phyloP scores from a whole-genome alignment of 2,797 vertebrate genomes.

The Lacerta bilineata region DNA sequence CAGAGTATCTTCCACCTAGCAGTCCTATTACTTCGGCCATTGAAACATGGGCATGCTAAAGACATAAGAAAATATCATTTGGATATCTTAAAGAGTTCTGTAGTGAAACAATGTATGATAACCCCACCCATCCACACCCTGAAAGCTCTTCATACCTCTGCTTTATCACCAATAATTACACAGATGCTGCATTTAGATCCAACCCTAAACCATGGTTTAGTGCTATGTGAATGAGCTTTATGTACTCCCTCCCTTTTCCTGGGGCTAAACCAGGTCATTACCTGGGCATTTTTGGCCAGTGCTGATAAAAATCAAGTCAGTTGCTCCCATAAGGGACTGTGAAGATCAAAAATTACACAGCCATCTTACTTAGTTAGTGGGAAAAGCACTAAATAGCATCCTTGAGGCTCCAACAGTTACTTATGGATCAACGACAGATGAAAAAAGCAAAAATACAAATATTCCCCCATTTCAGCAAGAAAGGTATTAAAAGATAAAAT shows the following conservation, averaged over 20 bases:
- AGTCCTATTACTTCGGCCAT: constrained; percentile 96
- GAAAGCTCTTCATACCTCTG: background rate
- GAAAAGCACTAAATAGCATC: background rate
- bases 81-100: background rate
- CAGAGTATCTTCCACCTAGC: constrained; percentile 90
- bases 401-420: background rate
- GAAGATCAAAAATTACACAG: background rate
- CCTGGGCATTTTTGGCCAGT: background rate
- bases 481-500: background rate
- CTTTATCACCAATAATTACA: background rate
- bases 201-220: background rate
- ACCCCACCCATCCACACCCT: background rate
- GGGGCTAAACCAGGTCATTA: background rate
- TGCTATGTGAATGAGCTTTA: background rate
- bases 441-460: constrained; percentile 10
- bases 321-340: background rate
- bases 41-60: constrained; percentile 95
- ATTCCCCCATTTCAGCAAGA: background rate
- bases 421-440: background rate
- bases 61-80: constrained; percentile 46
- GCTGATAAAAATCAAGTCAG: background rate
- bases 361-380: background rate
- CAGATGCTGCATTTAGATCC: background rate
- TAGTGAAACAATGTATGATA: rapidly evolving
- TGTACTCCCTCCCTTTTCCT: background rate